Base-by-base conservation (phyloP, 1,140 invertebrate genomes). In the Galendromus occidentalis region DNA sequence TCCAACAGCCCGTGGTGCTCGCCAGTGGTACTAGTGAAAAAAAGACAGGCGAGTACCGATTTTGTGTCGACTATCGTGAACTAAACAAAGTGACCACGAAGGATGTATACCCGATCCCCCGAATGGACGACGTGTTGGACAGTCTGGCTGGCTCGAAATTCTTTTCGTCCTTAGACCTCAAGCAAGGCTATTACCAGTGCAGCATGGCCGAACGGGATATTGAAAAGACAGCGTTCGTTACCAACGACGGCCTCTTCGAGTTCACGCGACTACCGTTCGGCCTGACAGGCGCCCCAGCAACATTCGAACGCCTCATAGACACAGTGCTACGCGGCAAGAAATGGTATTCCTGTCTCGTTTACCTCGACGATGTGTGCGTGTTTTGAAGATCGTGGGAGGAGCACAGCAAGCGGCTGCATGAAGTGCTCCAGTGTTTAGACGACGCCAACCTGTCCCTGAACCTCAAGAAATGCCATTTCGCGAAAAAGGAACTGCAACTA, bases 101-200 rank as follows among this genome's bases (percentile, higher is more conserved):
- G 64, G 78, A 82, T 68, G 71, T 68, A 41, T 82, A 76, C 70
- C 80, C 81, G 69, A 66, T 82, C 1, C 78, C 76, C 0, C 42
- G 71, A 6, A 78, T 81, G 20, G 74, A 79, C n/a, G 76, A 79
- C 25, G 69, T 69, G 9, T 66, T 82, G 4, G 68, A 74, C 30
- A 66, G 63, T 4, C 66, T 81, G 0, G 25, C 67, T 0, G 76
- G 74, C 1, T 70, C 70, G 6, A 72, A 65, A 9, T 71, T 75
- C 29, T 81, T 79, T 65, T 71, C 72, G 0, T 72, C 73, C 0
- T 69, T 82, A 0, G 79, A 80, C 72, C 70, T 80, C 59, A 69
- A 69, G 0, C 72, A 71, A 18, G 80, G 79, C 0, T 82, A 77
- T 67, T 74, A 76, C 68, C 79, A 79, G 69, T 22, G 78, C 69